Conservation (phyloP, 2,888 invertebrate species). For the Pristionchus japonicus region DNA sequence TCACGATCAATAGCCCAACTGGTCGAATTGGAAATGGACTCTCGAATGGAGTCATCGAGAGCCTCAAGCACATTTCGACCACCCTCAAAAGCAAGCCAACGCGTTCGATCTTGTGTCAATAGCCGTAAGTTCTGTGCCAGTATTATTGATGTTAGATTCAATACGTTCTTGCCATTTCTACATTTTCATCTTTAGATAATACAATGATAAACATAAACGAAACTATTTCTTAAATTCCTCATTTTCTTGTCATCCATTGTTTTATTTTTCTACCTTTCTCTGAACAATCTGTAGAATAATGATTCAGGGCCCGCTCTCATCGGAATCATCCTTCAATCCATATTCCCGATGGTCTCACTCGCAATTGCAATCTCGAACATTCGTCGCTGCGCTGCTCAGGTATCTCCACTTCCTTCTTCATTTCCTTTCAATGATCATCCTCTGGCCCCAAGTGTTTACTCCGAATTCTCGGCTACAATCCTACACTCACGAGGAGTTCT, state of each 20-base stretch:
- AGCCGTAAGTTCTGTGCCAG: neutral
- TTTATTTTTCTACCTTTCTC: too few species aligned
- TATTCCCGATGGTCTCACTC: slow-evolving; percentile 12
- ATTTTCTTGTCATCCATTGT: too few species aligned
- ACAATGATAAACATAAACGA: too few species aligned
- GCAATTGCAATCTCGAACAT: slow-evolving; percentile 37
- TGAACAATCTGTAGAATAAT: too few species aligned
- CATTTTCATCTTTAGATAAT: too few species aligned
- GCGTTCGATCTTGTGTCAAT: neutral
- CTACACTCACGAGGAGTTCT: neutral
- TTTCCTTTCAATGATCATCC: too few species aligned
- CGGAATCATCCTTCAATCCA: neutral
- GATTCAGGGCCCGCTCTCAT: slow-evolving; percentile 37
- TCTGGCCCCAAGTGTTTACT: neutral
- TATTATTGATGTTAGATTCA: neutral
- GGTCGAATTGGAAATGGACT: neutral
- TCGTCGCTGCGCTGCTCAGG: slow-evolving; percentile 26
- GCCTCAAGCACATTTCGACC: neutral
- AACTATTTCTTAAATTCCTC: too few species aligned
- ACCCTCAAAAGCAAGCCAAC: slow-evolving; percentile 16
- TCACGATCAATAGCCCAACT: slow-evolving; percentile 14
- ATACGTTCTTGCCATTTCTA: too few species aligned
- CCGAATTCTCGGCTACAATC: neutral
- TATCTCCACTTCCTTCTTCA: neutral
- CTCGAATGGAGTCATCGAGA: neutral